These are phyloP conservation scores for Lithobates pipiens DNA, from an alignment of 2,797 vertebrate species.

Conservation along the genomic window DNA sequence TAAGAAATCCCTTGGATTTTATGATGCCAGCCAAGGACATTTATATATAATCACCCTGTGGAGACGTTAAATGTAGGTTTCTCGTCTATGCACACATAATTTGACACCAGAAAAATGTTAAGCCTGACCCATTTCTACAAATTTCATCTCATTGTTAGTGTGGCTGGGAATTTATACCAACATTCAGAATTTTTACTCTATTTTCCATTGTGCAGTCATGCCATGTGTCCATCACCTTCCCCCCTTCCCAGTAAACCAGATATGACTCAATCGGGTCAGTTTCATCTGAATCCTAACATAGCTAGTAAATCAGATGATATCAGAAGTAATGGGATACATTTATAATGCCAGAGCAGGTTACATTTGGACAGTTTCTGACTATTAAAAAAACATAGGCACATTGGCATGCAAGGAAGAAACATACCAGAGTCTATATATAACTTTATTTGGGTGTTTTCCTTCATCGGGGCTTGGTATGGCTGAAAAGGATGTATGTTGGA, in stretches of 20 bases:
- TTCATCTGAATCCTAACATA: not conserved
- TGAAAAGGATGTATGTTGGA: no score
- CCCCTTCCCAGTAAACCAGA: not conserved
- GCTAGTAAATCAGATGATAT: not conserved
- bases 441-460: no score
- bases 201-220: not conserved
- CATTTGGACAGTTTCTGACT: no score
- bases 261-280: slow-evolving; percentile 32
- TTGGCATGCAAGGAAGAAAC: no score
- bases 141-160: slow-evolving; percentile 3
- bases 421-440: no score
- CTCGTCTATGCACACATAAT: not conserved
- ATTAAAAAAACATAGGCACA: no score
- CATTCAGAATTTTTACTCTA: not conserved
- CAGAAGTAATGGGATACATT: not conserved
- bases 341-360: no score
- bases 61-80: not conserved
- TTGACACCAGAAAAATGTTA: not conserved
- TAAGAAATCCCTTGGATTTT: not conserved
- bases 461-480: no score
- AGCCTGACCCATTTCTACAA: not conserved
- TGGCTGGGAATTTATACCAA: not conserved
- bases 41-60: not conserved
- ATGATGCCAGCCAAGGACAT: not conserved
- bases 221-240: slow-evolving; percentile 12